phyloP scores from a whole-genome alignment of 2,888 invertebrate species.

The Pachliopta kotzebuea region DNA sequence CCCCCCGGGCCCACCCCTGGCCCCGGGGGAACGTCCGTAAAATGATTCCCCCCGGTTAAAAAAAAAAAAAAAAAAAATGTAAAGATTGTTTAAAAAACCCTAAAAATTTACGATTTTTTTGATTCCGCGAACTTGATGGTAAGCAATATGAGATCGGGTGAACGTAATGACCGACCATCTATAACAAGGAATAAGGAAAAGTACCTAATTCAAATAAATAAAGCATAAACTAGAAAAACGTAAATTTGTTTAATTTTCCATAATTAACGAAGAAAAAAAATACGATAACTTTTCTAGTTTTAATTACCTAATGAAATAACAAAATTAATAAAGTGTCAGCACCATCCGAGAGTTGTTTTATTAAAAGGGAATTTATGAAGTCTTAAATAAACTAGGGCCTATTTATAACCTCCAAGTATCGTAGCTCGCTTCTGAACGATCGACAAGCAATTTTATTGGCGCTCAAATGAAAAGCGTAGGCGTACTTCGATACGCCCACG shows the following conservation, averaged over 20 bases:
- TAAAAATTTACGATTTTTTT: no score
- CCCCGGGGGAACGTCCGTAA: no score
- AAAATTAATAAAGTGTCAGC: constrained; percentile 15
- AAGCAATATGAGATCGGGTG: no score
- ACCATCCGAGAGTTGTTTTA: constrained; percentile 3
- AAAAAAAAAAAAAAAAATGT: no score
- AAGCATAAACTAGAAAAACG: not conserved
- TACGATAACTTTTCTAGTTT: not conserved
- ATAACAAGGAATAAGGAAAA: no score
- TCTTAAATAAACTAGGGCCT: constrained; percentile 13
- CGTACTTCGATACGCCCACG: constrained; percentile 19
- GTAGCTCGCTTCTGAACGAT: constrained; percentile 7
- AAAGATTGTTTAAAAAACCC: no score
- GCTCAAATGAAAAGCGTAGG: constrained; percentile 19
- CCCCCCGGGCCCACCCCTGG: no score
- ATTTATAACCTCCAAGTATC: constrained; percentile 18
- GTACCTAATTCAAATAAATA: no score
- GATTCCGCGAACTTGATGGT: no score
- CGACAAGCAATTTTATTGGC: constrained; percentile 20
- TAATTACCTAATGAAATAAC: constrained; percentile 18
- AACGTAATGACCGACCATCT: no score
- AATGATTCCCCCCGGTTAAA: no score
- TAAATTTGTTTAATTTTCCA: not conserved
- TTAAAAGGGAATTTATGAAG: constrained; percentile 21
- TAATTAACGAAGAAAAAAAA: not conserved